Percentiles rank a stretch among this genome's conserved stretches.
phyloP scores from a whole-genome alignment of 1,140 invertebrate genomes.

The Philopotamus ludificatus region DNA sequence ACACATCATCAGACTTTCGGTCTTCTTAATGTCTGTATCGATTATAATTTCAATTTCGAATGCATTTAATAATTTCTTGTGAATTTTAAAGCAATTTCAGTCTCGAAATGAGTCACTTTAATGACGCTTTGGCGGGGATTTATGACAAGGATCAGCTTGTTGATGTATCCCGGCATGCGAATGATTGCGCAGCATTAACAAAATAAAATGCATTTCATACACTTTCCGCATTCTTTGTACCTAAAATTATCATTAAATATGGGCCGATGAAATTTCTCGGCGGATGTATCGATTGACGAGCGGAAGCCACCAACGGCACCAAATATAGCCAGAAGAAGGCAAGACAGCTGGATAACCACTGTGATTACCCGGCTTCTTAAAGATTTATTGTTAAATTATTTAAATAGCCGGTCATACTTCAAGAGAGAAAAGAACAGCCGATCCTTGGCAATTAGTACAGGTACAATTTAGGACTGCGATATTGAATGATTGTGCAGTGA shows the following conservation, averaged over 20 bases:
- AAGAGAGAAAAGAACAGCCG: slow-evolving; percentile 9
- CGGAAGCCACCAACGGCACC: slow-evolving; percentile 18
- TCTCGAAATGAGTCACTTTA: no score
- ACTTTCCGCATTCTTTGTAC: no score
- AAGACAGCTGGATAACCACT: not conserved
- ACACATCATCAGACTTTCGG: no score
- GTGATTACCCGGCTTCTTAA: slow-evolving; percentile 1
- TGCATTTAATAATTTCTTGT: slow-evolving; percentile 1
- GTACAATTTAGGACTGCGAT: not conserved
- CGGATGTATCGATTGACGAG: not conserved
- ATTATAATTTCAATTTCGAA: not conserved
- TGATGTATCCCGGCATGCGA: not conserved
- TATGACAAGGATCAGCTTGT: no score
- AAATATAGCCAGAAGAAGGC: slow-evolving; percentile 19
- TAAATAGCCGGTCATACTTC: slow-evolving; percentile 12
- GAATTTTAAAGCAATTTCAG: no score
- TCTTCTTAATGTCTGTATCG: not conserved
- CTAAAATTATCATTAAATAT: no score
- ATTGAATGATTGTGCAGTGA: not conserved
- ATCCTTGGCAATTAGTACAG: slow-evolving; percentile 1
- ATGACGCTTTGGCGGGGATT: no score
- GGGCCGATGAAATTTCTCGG: no score
- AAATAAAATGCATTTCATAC: no score
- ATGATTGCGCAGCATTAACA: not conserved
- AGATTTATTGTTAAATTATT: slow-evolving; percentile 27